phyloP scores from a whole-genome alignment of 2,113 vertebrate species.

The Microtus pennsylvanicus region DNA sequence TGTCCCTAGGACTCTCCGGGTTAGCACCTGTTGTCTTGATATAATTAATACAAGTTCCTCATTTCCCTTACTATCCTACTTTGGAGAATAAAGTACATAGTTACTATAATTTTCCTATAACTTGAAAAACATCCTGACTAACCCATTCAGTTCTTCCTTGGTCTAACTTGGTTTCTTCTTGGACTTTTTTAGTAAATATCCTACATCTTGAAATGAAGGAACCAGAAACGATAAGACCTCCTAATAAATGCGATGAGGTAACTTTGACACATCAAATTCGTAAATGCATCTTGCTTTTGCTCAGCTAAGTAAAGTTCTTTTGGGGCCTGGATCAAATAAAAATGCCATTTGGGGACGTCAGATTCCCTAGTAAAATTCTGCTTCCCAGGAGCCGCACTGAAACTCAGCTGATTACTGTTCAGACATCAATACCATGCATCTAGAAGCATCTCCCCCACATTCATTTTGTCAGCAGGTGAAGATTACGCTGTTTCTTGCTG shows the following conservation, averaged over 20 bases:
- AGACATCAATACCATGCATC: background rate
- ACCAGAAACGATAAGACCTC: conserved; percentile 27
- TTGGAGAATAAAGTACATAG: background rate
- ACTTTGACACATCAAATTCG: conserved; percentile 11
- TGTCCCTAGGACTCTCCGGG: background rate
- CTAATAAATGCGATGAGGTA: background rate
- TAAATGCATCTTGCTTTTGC: background rate
- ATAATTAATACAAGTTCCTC: background rate
- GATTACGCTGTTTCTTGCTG: conserved; percentile 34
- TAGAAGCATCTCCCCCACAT: background rate
- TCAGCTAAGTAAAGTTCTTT: background rate
- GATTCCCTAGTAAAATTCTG: background rate
- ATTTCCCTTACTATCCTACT: background rate
- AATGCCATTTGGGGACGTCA: background rate
- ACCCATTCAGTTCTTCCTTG: background rate
- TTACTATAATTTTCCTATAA: background rate
- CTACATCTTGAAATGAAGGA: background rate
- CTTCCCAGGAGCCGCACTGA: background rate
- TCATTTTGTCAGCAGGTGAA: conserved; percentile 56
- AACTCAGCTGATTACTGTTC: background rate
- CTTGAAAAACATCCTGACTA: conserved; percentile 3
- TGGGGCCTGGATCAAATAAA: background rate
- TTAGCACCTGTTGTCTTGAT: background rate
- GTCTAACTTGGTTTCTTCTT: background rate
- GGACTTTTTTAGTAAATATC: background rate